Evolutionary conservation across 2,113 vertebrate species (phyloP).

Genomic region (Orientallactaga bullata): DNA sequence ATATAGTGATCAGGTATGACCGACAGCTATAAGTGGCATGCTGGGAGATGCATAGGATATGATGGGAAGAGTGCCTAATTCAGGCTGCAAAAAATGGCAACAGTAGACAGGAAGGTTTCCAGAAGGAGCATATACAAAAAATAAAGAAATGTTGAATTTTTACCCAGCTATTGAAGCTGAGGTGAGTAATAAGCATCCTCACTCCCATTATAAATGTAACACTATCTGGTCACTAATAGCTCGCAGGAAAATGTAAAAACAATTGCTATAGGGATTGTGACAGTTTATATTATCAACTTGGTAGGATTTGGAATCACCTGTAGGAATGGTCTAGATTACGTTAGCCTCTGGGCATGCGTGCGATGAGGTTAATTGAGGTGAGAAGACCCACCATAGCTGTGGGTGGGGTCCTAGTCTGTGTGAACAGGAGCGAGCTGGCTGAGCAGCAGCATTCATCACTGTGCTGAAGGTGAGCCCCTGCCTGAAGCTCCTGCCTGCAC

Average conservation of each 20-base stretch:
- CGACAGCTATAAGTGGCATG: neutral
- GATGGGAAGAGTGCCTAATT: neutral
- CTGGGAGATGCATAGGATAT: neutral
- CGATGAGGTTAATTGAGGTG: too few species aligned
- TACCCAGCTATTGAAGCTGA: neutral
- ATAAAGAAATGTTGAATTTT: neutral
- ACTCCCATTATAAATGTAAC: neutral
- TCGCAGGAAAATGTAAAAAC: slow-evolving; percentile 29
- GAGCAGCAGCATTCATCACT: too few species aligned
- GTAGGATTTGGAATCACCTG: too few species aligned
- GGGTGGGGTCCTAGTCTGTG: too few species aligned
- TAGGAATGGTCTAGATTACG: too few species aligned
- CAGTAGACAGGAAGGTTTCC: slow-evolving; percentile 16
- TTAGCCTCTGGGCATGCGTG: too few species aligned
- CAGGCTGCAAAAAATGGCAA: neutral
- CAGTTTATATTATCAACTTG: too few species aligned
- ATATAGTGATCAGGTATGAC: neutral
- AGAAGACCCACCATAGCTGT: too few species aligned
- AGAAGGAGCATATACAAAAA: slow-evolving; percentile 2
- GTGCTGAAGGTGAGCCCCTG: too few species aligned
- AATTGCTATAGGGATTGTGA: neutral
- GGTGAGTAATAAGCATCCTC: neutral
- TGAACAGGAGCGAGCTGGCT: too few species aligned
- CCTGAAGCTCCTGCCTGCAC: too few species aligned
- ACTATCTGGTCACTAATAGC: neutral